These are phyloP conservation scores for Meteorus cinctellus DNA, from an alignment of 2,888 invertebrate genomes.

Conservation along the genomic window DNA sequence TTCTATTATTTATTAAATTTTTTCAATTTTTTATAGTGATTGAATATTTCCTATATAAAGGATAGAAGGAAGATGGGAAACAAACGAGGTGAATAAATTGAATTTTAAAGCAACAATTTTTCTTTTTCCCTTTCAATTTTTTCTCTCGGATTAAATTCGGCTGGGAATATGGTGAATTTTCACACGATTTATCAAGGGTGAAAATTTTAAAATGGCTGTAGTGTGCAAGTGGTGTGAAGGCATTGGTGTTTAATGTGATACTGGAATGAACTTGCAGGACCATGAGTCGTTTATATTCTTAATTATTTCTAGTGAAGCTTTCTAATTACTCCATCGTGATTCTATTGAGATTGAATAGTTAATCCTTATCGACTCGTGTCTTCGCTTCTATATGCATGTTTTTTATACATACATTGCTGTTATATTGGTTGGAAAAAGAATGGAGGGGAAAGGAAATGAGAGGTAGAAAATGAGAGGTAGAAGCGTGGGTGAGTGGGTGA, in stretches of 20 bases:
- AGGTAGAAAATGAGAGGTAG: slow-evolving; percentile 13
- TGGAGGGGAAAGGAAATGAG: slow-evolving; percentile 23
- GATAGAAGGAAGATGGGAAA: neutral
- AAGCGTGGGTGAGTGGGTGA: slow-evolving; percentile 2
- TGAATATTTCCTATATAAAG: neutral
- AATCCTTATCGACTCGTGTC: slow-evolving; percentile 53
- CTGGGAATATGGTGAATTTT: neutral
- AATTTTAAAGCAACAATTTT: neutral
- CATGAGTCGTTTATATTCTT: slow-evolving; percentile 33
- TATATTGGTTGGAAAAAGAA: neutral
- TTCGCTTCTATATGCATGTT: slow-evolving; percentile 4
- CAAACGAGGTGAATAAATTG: neutral
- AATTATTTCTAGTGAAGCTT: slow-evolving; percentile 57
- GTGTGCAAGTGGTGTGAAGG: neutral
- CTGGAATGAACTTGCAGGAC: slow-evolving; percentile 24
- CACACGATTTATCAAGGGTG: neutral
- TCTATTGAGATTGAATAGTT: slow-evolving; percentile 56
- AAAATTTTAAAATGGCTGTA: too few species aligned
- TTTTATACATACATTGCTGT: neutral
- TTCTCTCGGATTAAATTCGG: neutral
- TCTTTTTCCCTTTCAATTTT: neutral
- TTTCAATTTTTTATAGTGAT: neutral
- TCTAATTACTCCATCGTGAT: slow-evolving; percentile 57
- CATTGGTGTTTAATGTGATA: neutral
- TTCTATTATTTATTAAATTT: neutral